Evolutionary conservation across 2,113 vertebrate genomes (phyloP).

Genomic region (Typhlomys cinereus): DNA sequence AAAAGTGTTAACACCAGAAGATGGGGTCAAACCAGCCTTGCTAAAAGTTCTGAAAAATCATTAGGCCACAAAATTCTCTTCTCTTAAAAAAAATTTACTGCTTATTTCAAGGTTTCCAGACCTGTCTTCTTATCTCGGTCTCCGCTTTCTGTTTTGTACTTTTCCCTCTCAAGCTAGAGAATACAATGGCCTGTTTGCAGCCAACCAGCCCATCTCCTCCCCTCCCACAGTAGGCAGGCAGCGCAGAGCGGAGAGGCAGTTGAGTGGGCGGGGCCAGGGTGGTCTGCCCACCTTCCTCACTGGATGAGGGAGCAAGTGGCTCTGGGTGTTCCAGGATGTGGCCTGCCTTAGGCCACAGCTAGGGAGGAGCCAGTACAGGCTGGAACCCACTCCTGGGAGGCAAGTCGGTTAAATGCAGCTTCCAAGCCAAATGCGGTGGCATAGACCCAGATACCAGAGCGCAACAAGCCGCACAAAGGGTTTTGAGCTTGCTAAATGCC

Average conservation of each 20-base stretch:
- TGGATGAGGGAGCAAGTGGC: not conserved
- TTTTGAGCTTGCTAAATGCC: not conserved
- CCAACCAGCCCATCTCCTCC: not conserved
- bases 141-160: not conserved
- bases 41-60: constrained; percentile 52
- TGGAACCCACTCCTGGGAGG: not conserved
- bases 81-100: constrained; percentile 24
- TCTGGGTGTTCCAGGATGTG: not conserved
- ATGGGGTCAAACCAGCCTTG: constrained; percentile 65
- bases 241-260: not conserved
- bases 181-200: not conserved
- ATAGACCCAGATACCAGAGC: not conserved
- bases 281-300: not conserved
- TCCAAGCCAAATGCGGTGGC: too few species aligned
- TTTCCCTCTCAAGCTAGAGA: not conserved
- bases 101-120: not conserved
- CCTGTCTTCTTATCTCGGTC: not conserved
- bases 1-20: not conserved
- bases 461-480: too few species aligned
- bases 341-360: not conserved
- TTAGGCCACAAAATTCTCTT: constrained; percentile 7
- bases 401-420: not conserved
- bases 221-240: not conserved
- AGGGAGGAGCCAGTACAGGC: not conserved
- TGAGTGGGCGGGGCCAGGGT: not conserved